Conservation (phyloP, 2,113 vertebrate genomes). For the Clarias magur region DNA sequence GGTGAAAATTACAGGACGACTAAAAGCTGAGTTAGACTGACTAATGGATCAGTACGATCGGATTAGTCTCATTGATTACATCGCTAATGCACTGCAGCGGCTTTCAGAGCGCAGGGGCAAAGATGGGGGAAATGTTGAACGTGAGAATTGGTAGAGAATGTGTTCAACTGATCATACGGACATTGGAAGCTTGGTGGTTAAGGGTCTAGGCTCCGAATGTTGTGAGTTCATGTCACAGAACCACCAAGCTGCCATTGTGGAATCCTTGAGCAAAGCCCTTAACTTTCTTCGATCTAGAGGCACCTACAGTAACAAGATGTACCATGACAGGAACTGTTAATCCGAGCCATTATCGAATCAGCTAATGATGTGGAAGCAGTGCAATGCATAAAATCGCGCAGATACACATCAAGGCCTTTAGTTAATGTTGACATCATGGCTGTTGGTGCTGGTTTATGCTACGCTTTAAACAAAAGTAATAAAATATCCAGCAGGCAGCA, state of each 20-base stretch:
- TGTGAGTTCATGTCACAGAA: not conserved
- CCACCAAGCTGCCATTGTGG: not conserved
- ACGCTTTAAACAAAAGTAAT: not conserved
- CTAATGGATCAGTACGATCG: conserved; percentile 9
- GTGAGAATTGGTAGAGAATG: not conserved
- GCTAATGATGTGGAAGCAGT: not conserved
- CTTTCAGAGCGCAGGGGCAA: not conserved
- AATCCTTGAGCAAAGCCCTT: not conserved
- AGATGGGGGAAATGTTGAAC: not conserved
- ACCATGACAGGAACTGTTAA: not conserved
- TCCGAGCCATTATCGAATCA: not conserved
- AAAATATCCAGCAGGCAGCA: not conserved
- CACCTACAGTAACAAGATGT: not conserved
- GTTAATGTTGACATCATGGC: not conserved
- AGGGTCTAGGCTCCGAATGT: not conserved
- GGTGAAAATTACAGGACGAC: not conserved
- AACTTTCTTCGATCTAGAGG: not conserved
- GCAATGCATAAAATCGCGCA: not conserved
- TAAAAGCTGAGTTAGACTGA: conserved; percentile 3
- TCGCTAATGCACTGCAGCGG: conserved; percentile 14
- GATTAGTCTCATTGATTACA: conserved; percentile 31
- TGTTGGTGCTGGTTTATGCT: not conserved
- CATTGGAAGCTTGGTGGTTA: not conserved
- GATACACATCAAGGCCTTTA: not conserved
- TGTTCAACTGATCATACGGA: not conserved